phyloP scores from a whole-genome alignment of 2,797 vertebrate genomes.

The Trichosurus vulpecula region DNA sequence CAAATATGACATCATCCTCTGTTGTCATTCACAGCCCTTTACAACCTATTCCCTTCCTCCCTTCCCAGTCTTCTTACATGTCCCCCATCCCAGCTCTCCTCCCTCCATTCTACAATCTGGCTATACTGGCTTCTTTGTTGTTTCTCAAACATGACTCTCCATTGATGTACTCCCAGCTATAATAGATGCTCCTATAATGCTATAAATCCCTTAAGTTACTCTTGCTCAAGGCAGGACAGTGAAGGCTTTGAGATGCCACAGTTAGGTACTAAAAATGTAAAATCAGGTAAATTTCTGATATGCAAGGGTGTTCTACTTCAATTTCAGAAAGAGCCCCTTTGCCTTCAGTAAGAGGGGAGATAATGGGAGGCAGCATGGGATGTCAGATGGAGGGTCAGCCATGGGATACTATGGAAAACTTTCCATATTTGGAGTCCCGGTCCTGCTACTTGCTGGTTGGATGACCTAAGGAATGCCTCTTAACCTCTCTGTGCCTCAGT shows the following conservation, averaged over 20 bases:
- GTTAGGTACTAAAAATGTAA: background rate
- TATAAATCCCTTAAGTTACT: background rate
- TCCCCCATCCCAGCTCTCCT: too few relatives aligned
- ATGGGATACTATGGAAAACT: background rate
- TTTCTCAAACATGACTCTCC: background rate
- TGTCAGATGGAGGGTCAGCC: too few relatives aligned
- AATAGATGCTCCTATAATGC: background rate
- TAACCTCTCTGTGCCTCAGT: background rate
- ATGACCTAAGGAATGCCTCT: background rate
- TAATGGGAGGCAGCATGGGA: too few relatives aligned
- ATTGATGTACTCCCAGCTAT: background rate
- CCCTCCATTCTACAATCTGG: background rate
- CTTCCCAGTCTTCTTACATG: background rate
- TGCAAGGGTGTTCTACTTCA: background rate
- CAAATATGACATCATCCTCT: background rate
- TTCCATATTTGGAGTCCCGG: background rate
- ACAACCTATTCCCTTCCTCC: background rate
- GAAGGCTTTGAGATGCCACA: background rate
- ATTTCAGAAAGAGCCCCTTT: background rate
- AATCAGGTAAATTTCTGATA: background rate
- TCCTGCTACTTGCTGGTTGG: background rate
- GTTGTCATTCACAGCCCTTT: background rate
- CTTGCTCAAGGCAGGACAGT: background rate
- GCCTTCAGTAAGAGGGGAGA: too few relatives aligned
- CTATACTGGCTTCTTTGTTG: background rate